phyloP scores from a whole-genome alignment of 2,113 vertebrate species.

The Protomyctophum bolini region DNA sequence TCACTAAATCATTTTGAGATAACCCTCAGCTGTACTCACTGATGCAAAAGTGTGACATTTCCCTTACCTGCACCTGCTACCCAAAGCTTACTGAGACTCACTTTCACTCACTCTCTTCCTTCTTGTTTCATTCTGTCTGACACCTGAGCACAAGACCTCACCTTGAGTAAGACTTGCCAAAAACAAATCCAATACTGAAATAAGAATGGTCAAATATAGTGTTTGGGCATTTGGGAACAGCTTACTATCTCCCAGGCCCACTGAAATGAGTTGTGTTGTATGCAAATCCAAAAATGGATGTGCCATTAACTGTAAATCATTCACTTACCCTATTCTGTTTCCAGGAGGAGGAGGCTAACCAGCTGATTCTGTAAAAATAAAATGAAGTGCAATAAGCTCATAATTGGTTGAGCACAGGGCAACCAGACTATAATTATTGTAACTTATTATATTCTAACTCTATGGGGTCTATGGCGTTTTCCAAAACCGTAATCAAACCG shows the following conservation, averaged over 20 bases:
- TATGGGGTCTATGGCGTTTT: no score
- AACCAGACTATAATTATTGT: no score
- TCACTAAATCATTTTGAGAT: slow-evolving; percentile 22
- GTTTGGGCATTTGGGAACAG: no score
- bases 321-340: neutral
- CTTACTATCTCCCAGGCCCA: neutral
- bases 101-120: neutral
- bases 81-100: slow-evolving; percentile 15
- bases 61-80: slow-evolving; percentile 38
- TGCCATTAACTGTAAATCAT: neutral
- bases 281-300: neutral
- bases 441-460: no score
- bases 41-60: slow-evolving; percentile 19
- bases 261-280: neutral
- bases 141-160: neutral
- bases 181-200: neutral
- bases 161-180: no score
- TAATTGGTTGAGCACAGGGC: no score
- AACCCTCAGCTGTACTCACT: slow-evolving; percentile 8
- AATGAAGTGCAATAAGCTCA: no score
- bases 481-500: no score
- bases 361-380: no score
- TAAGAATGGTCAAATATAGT: neutral
- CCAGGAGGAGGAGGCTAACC: no score
- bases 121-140: neutral